Evolutionary conservation across 2,888 invertebrate species (phyloP), one percentile per base, ranked within the genome.

Genomic region (Phyllotreta cruciferae): DNA sequence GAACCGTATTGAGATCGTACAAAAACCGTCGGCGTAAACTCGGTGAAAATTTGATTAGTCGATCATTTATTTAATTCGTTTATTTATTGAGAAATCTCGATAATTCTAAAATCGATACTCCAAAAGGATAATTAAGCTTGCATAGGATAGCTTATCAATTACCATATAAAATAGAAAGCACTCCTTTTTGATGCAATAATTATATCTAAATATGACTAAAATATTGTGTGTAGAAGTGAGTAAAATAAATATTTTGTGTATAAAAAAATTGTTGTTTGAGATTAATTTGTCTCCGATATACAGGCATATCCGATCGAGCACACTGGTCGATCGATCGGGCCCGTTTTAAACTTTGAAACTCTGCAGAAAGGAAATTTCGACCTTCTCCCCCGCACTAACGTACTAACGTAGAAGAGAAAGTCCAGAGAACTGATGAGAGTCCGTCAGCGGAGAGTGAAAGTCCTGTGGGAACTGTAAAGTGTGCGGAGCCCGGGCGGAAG

Each of bases 391-490:
- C 56, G 62, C 45, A 45, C 62, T 62, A 47, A 62, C 35, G n/a
- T 13, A 60, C 69, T 64, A 63, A 63, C 67, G 64, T 65, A 64
- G 70, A 71, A 71, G 73, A 75, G 75, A 76, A 77, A 77, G 77
- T 77, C 77, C 76, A 75, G 73, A 75, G 71, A 71, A 69, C 74
- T 75, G 76, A 74, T 54, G 57, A 63, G 63, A 66, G 65, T 65
- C 65, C 66, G 66, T 66, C 63, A 67, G 60, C 75, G 78, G 78
- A 80, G 78, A 81, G 81, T 81, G 82, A 82, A 82, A 82, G 81
- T 82, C 82, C 81, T 82, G 79, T 77, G 81, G 80, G 81, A 80
- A 81, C 80, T 81, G 79, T 80, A 80, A 81, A 81, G 79, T 79
- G 80, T 69, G 71, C 69, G 73, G 66, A 72, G 69, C 61, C 68